phyloP scores from a whole-genome alignment of 2,113 vertebrate genomes.

The Coptodon rendalli region DNA sequence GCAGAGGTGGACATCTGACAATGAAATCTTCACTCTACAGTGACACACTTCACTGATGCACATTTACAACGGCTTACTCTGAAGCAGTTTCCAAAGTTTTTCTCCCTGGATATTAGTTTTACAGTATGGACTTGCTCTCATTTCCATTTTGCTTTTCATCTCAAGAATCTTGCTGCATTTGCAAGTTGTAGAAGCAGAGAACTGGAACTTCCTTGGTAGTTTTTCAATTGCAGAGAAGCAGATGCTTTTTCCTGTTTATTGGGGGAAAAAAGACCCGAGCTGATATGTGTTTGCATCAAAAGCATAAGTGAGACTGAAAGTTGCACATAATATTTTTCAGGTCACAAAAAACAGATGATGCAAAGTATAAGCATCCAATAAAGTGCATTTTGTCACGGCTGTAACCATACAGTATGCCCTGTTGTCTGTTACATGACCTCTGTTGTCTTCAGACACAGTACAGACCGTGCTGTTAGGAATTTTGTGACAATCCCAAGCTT shows the following conservation, averaged over 20 bases:
- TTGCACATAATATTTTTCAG: not conserved
- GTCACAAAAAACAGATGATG: not conserved
- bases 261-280: not conserved
- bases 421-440: not conserved
- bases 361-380: not conserved
- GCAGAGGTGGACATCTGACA: not conserved
- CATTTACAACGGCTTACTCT: not conserved
- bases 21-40: not conserved
- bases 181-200: not conserved
- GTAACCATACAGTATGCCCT: not conserved
- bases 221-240: not conserved
- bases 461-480: conserved; percentile 2
- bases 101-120: not conserved
- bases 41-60: conserved; percentile 3
- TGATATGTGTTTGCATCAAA: not conserved
- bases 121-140: not conserved
- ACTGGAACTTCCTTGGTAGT: not conserved
- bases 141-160: conserved; percentile 4
- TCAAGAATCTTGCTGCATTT: not conserved
- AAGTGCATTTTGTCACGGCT: not conserved
- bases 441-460: not conserved
- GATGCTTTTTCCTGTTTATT: not conserved
- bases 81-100: not conserved
- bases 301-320: not conserved
- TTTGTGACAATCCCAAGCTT: conserved; percentile 28